Base-by-base conservation (phyloP, 2,888 invertebrate genomes). In the Phalangium opilio region DNA sequence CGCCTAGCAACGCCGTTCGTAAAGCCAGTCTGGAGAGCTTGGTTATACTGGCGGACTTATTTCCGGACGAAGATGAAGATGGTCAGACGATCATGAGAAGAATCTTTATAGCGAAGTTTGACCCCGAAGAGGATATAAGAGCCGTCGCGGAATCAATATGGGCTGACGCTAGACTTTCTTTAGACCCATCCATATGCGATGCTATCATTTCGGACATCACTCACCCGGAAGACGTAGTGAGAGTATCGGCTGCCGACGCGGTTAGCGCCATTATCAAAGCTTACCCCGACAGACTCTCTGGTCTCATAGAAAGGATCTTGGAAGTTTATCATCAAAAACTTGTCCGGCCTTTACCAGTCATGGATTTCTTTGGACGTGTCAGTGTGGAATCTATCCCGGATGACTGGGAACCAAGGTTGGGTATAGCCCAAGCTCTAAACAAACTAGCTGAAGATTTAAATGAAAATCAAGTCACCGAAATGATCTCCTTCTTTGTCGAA, bases 301-400 rank as follows among this genome's bases (percentile, higher is more conserved):
- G 61, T 2, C 75, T 78, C 50, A 65, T 89, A 47, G 70, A 76
- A 41, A 62, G 64, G 40, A 63, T 93, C 38, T 73, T 89, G 53
- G 70, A 74, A 15, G 71, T 82, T 7, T 93, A 91, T 63, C 72
- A 76, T 41, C 77, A 82, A 27, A 27, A 8, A 8, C 27, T 27
- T 27, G 27, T 27, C 8, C 27, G 27, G 73, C 81, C 85, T 60
- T 85, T 87, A 12, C 81, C 87, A 0, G 77, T 78, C 63, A 69
- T 86, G 56, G 95, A 98, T 69, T 80, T 83, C 63, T 89, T 96
- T 69, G 93, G 93, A 12, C 78, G 96, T 54, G 73, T 87, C 35
- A 59, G 63, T 7, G 80, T 80, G 60, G 79, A 79, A 57, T 79
- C 86, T 1, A 47, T 50, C 8, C 74, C 84, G 47, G 96, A 98